Evolutionary conservation across 2,797 vertebrate genomes (phyloP), one percentile per base, ranked within the genome.

Genomic region (Telmatherina bonti): DNA sequence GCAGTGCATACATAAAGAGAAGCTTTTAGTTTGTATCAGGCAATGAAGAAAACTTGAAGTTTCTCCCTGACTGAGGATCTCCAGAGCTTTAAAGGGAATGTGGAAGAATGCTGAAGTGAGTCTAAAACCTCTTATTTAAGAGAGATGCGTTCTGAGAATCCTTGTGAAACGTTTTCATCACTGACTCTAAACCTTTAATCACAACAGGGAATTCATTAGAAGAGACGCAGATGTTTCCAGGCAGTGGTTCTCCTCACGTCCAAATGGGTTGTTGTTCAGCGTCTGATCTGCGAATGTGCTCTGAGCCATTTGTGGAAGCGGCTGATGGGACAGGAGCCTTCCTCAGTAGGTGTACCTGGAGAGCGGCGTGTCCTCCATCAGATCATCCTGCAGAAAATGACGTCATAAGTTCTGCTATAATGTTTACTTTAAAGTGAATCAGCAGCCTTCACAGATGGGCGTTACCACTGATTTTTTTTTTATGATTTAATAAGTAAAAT

Each of bases 281-380:
- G 33, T 70, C 72, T 66, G 45, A 54, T 74, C 62, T 33, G 33
- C 55, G 45, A 70, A 63, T 73, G 64, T 49, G 72, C 58, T 70
- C 67, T 72, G 52, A 69, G 62, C 8, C 22, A 65, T 55, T 7
- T n/a, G 49, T 49, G 56, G 49, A 56, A 64, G 26, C 53, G 72
- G 60, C 0, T 1, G 41, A 62, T 20, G n/a, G 3, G 26, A 56
- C 27, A 11, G 52, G 36, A 35, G 30, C 62, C 43, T 82, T 55
- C 66, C 45, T 95, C 94, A 96, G 89, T 96, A 95, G 84, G 88
- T 91, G 91, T 94, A 96, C 84, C 94, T 94, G 78, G 96, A 96
- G 78, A 96, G 94, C 2, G 96, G 95, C 0, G 95, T 96, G 89
- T 96, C 95, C 85, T 96, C 96, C 96, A 96, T 96, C 94, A 96